Evolutionary conservation across 1,140 invertebrate genomes (phyloP).

Genomic region (Euwallacea similis): DNA sequence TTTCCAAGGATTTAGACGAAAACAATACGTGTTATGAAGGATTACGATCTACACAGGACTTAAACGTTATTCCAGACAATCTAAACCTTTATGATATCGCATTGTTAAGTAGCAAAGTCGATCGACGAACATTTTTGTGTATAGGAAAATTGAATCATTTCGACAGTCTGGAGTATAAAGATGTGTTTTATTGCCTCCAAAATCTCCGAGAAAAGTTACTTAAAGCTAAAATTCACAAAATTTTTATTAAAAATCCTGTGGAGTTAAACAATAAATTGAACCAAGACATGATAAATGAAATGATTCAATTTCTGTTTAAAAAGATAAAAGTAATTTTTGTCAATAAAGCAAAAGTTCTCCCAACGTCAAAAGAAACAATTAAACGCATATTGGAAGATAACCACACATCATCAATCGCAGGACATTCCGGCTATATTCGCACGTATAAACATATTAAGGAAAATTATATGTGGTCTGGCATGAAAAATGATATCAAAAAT

Average conservation of each 20-base stretch:
- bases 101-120: constrained; percentile 29
- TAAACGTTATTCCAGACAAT: constrained; percentile 26
- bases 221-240: constrained; percentile 14
- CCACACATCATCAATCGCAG: constrained; percentile 5
- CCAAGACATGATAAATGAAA: constrained; percentile 21
- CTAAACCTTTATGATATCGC: constrained; percentile 31
- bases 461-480: constrained; percentile 23
- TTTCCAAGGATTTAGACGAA: constrained; percentile 46
- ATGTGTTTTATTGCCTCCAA: constrained; percentile 44
- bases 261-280: constrained; percentile 1
- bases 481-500: constrained; percentile 23
- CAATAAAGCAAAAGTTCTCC: constrained; percentile 16
- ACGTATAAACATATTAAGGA: constrained; percentile 24
- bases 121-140: constrained; percentile 40
- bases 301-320: constrained; percentile 11
- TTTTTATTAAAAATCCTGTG: constrained; percentile 21
- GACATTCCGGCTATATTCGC: constrained; percentile 9
- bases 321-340: constrained; percentile 20
- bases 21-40: constrained; percentile 41
- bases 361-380: constrained; percentile 14
- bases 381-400: constrained; percentile 20
- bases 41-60: constrained; percentile 34
- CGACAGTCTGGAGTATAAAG: constrained; percentile 44
- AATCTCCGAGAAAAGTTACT: constrained; percentile 30
- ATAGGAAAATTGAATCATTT: constrained; percentile 42